Base-by-base conservation (phyloP, 2,113 vertebrate genomes). In the Nesoenas mayeri region DNA sequence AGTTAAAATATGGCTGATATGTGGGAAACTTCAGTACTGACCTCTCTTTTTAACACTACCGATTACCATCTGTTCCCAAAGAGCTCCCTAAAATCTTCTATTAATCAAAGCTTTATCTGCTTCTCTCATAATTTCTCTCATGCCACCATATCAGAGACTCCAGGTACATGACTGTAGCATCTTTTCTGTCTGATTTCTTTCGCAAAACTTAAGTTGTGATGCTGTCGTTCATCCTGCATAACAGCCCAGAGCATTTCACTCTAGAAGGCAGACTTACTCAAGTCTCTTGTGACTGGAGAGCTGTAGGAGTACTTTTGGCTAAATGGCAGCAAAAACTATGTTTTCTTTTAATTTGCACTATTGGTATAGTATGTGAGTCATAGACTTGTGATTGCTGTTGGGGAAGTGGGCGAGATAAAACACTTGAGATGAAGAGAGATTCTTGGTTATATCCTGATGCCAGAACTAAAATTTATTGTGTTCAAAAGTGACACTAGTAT, bases 291-390 rank as follows among this genome's bases (percentile, higher is more conserved):
- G 91, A 94, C 89, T 70, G 54, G 54, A 25, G 71, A 95, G 81
- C 70, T 95, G 94, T 89, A 66, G 93, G 94, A 95, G 87, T 87
- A 44, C 50, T 34, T 75, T 47, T 87, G 84, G 70, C 34, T 88
- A 54, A 79, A 79, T 2, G n/a, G 81, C 78, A 94, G 28, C 4
- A 77, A 40, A 53, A 69, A 50, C 20, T 72, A 48, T 28, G 28
- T 95, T 91, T 81, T 91, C 44, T 81, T 72, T 69, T 69, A 19
- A 54, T 89, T 91, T 87, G 40, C 89, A 85, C 40, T 85, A 3
- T 70, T 82, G 84, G 58, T 54, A 1, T 47, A 93, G 80, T 25
- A 14, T 10, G 74, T 95, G 93, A 96, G 91, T 96, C 95, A 96
- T 1, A 84, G 86, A 60, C 84, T 69, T 92, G 70, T 97, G 95